Percentiles rank a stretch among this genome's conserved stretches.
Evolutionary conservation across 2,888 invertebrate genomes (phyloP).

Genomic region (Chymomyza procnemis): DNA sequence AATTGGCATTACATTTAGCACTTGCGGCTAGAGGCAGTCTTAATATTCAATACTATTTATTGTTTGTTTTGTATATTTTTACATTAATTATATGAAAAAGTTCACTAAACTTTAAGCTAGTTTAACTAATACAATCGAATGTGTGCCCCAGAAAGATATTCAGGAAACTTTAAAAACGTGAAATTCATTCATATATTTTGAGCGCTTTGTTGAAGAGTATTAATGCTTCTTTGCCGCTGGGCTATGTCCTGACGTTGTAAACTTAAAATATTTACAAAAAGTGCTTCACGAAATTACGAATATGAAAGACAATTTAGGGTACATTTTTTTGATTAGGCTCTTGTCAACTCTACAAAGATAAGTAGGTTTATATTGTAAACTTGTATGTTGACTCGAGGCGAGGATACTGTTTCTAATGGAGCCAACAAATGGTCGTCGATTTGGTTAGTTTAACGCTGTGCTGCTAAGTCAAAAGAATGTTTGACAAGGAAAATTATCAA

Average conservation of each 20-base stretch:
- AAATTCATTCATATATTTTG: too few relatives aligned
- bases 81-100: too few relatives aligned
- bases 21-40: constrained; percentile 25
- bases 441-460: not conserved
- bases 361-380: not conserved
- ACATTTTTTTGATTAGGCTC: constrained; percentile 5
- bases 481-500: constrained; percentile 11
- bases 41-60: constrained; percentile 27
- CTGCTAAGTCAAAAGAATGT: not conserved
- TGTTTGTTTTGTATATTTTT: not conserved
- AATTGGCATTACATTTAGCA: constrained; percentile 16
- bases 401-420: not conserved
- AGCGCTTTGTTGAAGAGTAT: not conserved
- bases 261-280: not conserved
- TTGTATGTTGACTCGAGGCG: not conserved
- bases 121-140: too few relatives aligned
- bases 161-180: too few relatives aligned
- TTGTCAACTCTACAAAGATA: constrained; percentile 3
- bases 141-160: too few relatives aligned
- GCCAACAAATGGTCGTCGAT: not conserved
- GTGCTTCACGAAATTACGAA: not conserved
- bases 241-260: not conserved
- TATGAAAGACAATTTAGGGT: not conserved
- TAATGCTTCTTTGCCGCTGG: not conserved
- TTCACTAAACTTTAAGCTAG: too few relatives aligned